Evolutionary conservation across 1,140 invertebrate species (phyloP).

Genomic region (Hydropsyche tenuis): DNA sequence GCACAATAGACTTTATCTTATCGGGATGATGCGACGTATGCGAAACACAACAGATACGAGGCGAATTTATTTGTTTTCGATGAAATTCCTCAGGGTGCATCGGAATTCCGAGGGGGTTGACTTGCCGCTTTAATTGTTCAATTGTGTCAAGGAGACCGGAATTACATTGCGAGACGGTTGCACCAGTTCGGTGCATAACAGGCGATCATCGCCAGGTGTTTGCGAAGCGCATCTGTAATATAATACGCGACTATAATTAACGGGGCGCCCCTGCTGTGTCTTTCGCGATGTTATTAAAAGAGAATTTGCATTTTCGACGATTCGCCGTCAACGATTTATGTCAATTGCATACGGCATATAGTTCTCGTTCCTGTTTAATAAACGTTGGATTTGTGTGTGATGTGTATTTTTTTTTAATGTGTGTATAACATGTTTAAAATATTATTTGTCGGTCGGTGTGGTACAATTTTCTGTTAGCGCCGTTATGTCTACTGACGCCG

Average conservation of each 20-base stretch:
- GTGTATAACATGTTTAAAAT: too few species aligned
- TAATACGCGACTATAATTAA: not conserved
- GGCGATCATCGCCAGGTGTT: not conserved
- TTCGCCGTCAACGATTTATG: too few species aligned
- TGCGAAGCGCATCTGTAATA: too few species aligned
- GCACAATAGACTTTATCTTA: not conserved
- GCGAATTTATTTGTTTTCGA: not conserved
- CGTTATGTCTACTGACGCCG: not conserved
- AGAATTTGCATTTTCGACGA: too few species aligned
- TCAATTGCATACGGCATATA: too few species aligned
- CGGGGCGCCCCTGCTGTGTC: not conserved
- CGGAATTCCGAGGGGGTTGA: not conserved
- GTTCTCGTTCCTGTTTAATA: too few species aligned
- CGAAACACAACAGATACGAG: too few species aligned
- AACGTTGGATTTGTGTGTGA: too few species aligned
- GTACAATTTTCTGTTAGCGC: not conserved
- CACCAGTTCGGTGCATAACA: not conserved
- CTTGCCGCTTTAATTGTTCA: constrained; percentile 41
- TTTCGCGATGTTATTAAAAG: too few species aligned
- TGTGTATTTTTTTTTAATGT: too few species aligned
- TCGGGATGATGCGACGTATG: not conserved
- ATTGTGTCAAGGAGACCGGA: constrained; percentile 31
- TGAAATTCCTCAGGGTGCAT: not conserved
- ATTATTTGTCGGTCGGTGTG: too few species aligned
- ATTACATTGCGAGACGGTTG: constrained; percentile 18